A percentile compares a stretch with the other conserved stretches of the same genome.
phyloP scores from a whole-genome alignment of 2,888 invertebrate species.

The Hydrotaea cyrtoneurina region DNA sequence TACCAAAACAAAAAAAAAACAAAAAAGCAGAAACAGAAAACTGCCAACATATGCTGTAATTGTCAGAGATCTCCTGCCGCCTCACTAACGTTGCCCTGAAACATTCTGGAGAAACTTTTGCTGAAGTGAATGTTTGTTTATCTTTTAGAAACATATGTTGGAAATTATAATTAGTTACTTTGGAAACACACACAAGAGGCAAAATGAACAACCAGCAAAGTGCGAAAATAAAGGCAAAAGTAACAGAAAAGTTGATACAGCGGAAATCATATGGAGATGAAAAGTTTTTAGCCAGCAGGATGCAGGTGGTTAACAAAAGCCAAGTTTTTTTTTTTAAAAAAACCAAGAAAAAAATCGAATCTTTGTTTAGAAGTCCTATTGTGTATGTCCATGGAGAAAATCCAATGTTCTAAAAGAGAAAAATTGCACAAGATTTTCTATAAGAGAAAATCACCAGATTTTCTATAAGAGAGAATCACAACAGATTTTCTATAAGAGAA shows the following conservation, averaged over 20 bases:
- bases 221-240: too few species aligned
- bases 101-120: slow-evolving; percentile 15
- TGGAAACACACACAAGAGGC: slow-evolving; percentile 13
- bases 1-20: background rate
- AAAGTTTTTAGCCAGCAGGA: background rate
- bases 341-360: too few species aligned
- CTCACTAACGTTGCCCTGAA: background rate
- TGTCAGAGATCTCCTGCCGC: background rate
- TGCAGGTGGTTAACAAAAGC: slow-evolving; percentile 6
- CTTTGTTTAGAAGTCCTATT: too few species aligned
- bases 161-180: slow-evolving; percentile 42
- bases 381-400: too few species aligned
- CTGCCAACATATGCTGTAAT: slow-evolving; percentile 25
- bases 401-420: too few species aligned
- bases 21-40: too few species aligned
- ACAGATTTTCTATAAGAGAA: too few species aligned
- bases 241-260: background rate
- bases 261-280: background rate
- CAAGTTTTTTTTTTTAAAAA: too few species aligned
- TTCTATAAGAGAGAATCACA: too few species aligned
- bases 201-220: background rate
- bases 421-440: too few species aligned
- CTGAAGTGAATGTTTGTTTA: slow-evolving; percentile 36
- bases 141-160: slow-evolving; percentile 39
- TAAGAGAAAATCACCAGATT: too few species aligned